Conservation (phyloP, 92 coral and sea anemone species). For the Ricordea florida region DNA sequence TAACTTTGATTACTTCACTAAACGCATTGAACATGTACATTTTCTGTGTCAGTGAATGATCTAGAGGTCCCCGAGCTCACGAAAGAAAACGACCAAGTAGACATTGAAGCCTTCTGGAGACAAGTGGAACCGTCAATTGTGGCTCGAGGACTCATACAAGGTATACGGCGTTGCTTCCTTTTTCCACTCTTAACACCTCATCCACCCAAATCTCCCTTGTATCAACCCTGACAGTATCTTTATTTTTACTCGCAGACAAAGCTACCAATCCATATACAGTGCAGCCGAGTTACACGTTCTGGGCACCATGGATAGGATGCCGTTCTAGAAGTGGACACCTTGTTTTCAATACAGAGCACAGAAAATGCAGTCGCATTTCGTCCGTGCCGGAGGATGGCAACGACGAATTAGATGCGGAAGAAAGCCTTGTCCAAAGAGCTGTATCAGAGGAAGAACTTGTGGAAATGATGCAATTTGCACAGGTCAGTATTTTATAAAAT, state of each 20-base stretch:
- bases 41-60: slow-evolving; percentile 24
- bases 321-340: not conserved
- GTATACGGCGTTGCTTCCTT: not conserved
- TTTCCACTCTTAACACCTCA: no score
- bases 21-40: not conserved
- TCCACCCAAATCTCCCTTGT: no score
- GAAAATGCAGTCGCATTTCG: not conserved
- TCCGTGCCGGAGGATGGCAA: not conserved
- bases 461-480: slow-evolving; percentile 54
- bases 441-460: slow-evolving; percentile 38
- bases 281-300: slow-evolving; percentile 18
- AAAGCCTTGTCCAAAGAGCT: not conserved
- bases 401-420: not conserved
- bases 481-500: slow-evolving; percentile 24
- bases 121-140: slow-evolving; percentile 8
- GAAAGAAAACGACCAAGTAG: slow-evolving; percentile 8
- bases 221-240: not conserved
- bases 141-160: slow-evolving; percentile 14
- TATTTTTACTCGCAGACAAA: not conserved
- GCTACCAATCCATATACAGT: not conserved
- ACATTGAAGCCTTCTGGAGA: slow-evolving; percentile 2
- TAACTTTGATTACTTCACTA: not conserved
- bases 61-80: slow-evolving; percentile 30
- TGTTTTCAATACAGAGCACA: slow-evolving; percentile 31
- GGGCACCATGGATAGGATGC: slow-evolving; percentile 56